Conservation (phyloP, 2,113 vertebrate genomes). For the Carlito syrichta region DNA sequence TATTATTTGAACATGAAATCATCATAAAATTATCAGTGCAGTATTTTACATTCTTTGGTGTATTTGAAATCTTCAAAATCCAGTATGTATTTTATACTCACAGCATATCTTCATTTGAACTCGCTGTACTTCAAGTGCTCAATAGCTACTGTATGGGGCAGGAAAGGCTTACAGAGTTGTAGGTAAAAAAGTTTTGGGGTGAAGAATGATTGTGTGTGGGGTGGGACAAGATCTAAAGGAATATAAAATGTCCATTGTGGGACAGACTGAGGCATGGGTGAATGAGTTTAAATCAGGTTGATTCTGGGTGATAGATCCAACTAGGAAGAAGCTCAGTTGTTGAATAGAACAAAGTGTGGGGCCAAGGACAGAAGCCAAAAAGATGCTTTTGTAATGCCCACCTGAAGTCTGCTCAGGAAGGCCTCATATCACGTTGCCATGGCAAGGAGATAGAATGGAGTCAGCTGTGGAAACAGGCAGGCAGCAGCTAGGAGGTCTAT, state of each 20-base stretch:
- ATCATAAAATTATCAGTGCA: not conserved
- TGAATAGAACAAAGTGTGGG: not conserved
- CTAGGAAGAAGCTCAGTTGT: not conserved
- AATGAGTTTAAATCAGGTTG: fast-evolving
- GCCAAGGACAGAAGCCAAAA: not conserved
- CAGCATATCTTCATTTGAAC: not conserved
- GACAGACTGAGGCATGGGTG: not conserved
- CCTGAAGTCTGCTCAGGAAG: not conserved
- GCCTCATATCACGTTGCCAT: fast-evolving
- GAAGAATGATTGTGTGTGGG: not conserved
- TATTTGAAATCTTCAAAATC: not conserved
- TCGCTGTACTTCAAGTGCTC: not conserved
- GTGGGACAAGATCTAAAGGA: not conserved
- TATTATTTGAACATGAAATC: not conserved
- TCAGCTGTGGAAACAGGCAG: not conserved
- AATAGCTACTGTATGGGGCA: not conserved
- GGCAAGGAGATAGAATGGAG: not conserved
- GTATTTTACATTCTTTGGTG: not conserved
- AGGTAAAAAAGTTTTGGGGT: not conserved
- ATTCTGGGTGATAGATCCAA: not conserved
- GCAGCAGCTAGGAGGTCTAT: no score
- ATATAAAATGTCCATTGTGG: not conserved
- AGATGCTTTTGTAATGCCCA: not conserved
- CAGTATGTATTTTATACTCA: not conserved
- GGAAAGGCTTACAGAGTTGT: fast-evolving